Conservation (phyloP, 2,888 invertebrate genomes). For the Didymodactylos carnosus region DNA sequence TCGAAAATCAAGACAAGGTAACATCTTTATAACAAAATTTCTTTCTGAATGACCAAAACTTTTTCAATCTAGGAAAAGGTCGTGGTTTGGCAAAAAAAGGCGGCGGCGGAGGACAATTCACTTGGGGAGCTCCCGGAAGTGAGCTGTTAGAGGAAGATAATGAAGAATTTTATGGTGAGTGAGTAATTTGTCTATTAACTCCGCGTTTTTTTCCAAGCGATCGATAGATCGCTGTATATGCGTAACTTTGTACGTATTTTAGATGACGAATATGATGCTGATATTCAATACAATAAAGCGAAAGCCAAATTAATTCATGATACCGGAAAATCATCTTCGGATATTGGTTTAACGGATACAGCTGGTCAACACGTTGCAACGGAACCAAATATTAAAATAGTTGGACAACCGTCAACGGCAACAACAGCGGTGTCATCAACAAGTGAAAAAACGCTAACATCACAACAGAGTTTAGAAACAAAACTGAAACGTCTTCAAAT, state of each 20-base stretch:
- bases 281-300: not conserved
- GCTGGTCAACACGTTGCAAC: too few species aligned
- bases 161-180: too few species aligned
- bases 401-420: too few species aligned
- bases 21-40: not conserved
- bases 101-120: conserved; percentile 5
- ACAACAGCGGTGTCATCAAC: too few species aligned
- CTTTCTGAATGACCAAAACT: not conserved
- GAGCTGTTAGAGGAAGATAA: conserved; percentile 2
- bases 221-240: too few species aligned
- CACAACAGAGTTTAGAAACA: too few species aligned
- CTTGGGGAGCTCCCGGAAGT: conserved; percentile 11
- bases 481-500: not conserved
- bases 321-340: not conserved
- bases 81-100: conserved; percentile 12
- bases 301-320: not conserved
- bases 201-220: too few species aligned
- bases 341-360: too few species aligned
- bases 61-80: not conserved
- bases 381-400: too few species aligned
- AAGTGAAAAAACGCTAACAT: too few species aligned
- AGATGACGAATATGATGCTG: not conserved
- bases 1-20: not conserved
- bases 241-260: too few species aligned
- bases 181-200: too few species aligned